Evolutionary conservation across 1,140 invertebrate species (phyloP), one percentile per base, ranked within the genome.

Genomic region (Anthonomus grandis): DNA sequence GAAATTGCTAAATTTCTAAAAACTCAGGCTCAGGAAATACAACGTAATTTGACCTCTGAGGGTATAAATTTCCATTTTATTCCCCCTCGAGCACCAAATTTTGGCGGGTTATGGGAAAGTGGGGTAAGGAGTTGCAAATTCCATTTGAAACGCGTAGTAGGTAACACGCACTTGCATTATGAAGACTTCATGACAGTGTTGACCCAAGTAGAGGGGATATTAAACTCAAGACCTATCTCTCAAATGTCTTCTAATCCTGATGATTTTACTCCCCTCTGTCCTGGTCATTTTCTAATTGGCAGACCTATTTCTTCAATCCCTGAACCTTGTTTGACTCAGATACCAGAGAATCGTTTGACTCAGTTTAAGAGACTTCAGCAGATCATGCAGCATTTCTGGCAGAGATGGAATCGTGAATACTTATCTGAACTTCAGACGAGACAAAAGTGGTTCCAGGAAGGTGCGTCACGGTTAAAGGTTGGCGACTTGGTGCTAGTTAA

Each of bases 101-200:
- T 77, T 52, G 75, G 75, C 21, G 75, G 75, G 10, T 24, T 59
- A 27, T 75, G 71, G 66, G 78, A 78, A 60, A 49, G 65, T 3
- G 67, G 60, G 4, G 68, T 78, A 0, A 74, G 73, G 60, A 59
- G 55, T 18, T 59, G 69, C 3, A 78, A 78, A 55, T 53, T 59
- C 24, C 73, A 74, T 57, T 49, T 75, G 5, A 46, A 64, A 25
- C 58, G 67, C 6, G n/a, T n/a, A n/a, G n/a, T n/a, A n/a, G n/a
- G n/a, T n/a, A 27, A 57, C 21, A 15, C 15, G 19, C 15, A 49
- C 27, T 59, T 67, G 0, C 63, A 39, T 1, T 67, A 25, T 45
- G 65, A 69, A 25, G 57, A 66, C 36, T 45, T 62, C 15, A 23
- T 46, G 21, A 60, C 62, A 2, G 37, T 54, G 21, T 56, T 64